These are phyloP conservation scores for Lasaia peninsularis DNA, from an alignment of 1,140 invertebrate genomes.

Conservation along the genomic window DNA sequence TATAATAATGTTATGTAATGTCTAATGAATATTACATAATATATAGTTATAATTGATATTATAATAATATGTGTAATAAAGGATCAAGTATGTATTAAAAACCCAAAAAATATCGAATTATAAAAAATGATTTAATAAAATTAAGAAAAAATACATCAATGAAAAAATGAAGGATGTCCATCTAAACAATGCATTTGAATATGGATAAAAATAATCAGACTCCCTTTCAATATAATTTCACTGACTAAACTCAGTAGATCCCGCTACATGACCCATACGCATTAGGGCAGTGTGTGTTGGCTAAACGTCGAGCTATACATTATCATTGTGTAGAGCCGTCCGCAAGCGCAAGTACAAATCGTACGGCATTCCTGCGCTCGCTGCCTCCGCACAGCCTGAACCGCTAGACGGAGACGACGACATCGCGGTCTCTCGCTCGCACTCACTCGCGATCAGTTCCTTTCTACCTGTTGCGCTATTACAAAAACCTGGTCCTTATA, in stretches of 20 bases:
- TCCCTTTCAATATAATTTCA: conserved; percentile 77
- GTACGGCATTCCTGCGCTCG: conserved; percentile 71
- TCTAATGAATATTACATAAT: too few relatives aligned
- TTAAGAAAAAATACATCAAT: conserved; percentile 1
- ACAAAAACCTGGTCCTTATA: conserved; percentile 74
- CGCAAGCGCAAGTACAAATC: conserved; percentile 67
- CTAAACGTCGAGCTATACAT: conserved; percentile 51
- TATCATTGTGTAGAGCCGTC: conserved; percentile 41
- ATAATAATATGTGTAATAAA: background rate
- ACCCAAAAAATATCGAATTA: too few relatives aligned
- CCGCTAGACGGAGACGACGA: conserved; percentile 51
- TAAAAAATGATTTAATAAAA: background rate
- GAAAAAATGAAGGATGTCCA: conserved; percentile 17
- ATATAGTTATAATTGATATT: background rate
- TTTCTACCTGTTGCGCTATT: conserved; percentile 75
- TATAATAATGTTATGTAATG: too few relatives aligned
- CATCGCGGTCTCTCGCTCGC: conserved; percentile 49
- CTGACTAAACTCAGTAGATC: conserved; percentile 71
- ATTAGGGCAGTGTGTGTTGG: conserved; percentile 75
- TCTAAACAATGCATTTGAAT: conserved; percentile 38
- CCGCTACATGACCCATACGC: conserved; percentile 75
- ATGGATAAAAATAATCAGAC: conserved; percentile 69
- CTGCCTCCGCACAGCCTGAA: conserved; percentile 28
- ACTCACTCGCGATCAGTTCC: conserved; percentile 68
- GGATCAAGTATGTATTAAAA: too few relatives aligned